Conservation (phyloP, 2,888 invertebrate genomes). For the Andrena chrysosceles region DNA sequence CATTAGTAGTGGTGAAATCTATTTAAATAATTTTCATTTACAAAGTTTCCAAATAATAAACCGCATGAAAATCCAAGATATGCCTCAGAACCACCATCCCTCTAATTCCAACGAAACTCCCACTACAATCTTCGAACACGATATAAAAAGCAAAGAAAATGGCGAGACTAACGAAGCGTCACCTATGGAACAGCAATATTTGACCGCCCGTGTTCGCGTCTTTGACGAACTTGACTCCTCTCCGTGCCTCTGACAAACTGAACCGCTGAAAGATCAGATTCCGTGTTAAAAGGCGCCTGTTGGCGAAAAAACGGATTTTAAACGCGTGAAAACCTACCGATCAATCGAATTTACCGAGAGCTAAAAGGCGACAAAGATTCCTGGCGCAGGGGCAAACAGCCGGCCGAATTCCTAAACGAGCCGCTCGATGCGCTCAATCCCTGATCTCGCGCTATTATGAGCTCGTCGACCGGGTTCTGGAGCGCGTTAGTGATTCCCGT, state of each 20-base stretch:
- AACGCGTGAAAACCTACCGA: conserved; percentile 40
- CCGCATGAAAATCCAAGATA: too few species aligned
- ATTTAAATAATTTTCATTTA: too few species aligned
- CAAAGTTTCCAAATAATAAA: too few species aligned
- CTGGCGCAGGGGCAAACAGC: conserved; percentile 15
- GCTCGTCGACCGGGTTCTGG: conserved; percentile 17
- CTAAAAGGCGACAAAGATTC: conserved; percentile 46
- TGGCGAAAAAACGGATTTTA: conserved; percentile 7
- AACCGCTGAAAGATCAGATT: conserved; percentile 46
- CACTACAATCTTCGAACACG: neutral
- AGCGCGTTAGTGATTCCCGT: conserved; percentile 21
- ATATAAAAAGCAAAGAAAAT: neutral
- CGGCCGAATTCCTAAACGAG: conserved; percentile 53
- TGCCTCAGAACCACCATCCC: neutral
- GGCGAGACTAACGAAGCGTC: neutral
- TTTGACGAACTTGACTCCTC: conserved; percentile 24
- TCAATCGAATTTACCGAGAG: conserved; percentile 2
- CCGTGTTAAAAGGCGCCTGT: conserved; percentile 14
- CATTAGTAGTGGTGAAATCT: too few species aligned
- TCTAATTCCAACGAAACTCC: neutral
- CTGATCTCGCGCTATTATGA: conserved; percentile 42
- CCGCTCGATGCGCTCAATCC: conserved; percentile 26
- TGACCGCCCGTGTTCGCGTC: neutral
- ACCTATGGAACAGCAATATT: neutral
- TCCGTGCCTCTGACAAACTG: conserved; percentile 40